Evolutionary conservation across 2,797 vertebrate species (phyloP).

Genomic region (Clamator glandarius): DNA sequence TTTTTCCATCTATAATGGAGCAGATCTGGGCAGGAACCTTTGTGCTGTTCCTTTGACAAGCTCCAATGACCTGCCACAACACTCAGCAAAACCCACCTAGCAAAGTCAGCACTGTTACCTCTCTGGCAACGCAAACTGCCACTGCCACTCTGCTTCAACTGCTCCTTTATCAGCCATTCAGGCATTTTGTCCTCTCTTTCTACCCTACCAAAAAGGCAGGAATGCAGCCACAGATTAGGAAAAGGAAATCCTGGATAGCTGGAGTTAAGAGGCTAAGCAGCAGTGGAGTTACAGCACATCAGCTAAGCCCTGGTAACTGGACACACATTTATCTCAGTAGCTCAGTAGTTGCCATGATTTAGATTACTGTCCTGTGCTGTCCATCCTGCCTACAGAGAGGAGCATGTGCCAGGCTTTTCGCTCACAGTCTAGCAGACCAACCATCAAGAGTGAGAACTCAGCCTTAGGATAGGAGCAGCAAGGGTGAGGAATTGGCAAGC

Average conservation of each 20-base stretch:
- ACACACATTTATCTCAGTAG: background rate
- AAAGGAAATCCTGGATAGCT: background rate
- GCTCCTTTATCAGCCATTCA: background rate
- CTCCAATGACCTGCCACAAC: background rate
- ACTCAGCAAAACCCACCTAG: constrained; percentile 4
- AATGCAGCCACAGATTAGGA: background rate
- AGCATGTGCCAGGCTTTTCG: background rate
- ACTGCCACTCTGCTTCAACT: background rate
- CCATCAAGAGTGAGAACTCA: background rate
- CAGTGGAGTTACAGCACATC: background rate
- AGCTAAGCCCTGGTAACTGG: background rate
- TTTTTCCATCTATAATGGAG: background rate
- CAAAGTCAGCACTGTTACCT: background rate
- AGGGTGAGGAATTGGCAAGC: constrained; percentile 6
- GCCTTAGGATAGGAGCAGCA: background rate
- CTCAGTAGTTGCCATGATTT: background rate
- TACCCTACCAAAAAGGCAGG: background rate
- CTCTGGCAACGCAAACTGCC: background rate
- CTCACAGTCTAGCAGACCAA: background rate
- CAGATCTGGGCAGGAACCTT: constrained; percentile 29
- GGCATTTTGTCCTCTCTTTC: background rate
- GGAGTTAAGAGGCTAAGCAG: background rate
- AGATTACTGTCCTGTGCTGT: background rate
- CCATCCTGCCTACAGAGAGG: background rate
- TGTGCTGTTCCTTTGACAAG: constrained; percentile 4